Conservation (phyloP, 2,113 vertebrate species). For the Myotis yumanensis region DNA sequence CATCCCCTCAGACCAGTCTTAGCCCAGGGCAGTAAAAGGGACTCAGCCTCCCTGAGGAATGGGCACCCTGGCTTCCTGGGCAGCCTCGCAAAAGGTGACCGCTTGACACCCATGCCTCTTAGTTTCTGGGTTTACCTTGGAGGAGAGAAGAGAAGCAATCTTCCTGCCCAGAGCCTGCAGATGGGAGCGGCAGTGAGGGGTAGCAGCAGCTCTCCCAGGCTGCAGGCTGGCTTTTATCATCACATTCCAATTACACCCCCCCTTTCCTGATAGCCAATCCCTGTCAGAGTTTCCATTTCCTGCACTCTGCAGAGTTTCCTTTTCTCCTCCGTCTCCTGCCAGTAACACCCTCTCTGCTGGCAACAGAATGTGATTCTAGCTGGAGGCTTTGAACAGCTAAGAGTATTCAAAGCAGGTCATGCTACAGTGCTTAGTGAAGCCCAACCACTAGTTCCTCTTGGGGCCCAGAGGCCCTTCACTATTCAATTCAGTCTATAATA, state of each 20-base stretch:
- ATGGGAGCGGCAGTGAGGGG: neutral
- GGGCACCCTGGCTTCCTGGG: neutral
- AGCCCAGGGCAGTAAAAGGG: neutral
- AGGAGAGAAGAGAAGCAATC: constrained; percentile 37
- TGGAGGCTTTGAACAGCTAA: neutral
- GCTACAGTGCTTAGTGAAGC: neutral
- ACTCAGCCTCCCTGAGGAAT: neutral
- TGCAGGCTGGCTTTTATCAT: constrained; percentile 52
- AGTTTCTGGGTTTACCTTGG: constrained; percentile 55
- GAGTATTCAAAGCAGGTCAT: constrained; percentile 43
- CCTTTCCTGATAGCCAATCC: constrained; percentile 40
- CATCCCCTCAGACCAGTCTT: neutral
- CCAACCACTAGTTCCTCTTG: neutral
- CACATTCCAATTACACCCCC: neutral
- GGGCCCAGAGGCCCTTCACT: neutral
- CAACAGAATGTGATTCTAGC: constrained; percentile 33
- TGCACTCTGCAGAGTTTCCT: neutral
- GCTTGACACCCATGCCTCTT: neutral
- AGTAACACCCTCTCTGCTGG: neutral
- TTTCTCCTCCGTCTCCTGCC: neutral
- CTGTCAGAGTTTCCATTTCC: constrained; percentile 51
- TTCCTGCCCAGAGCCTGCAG: constrained; percentile 6
- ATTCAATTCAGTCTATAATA: neutral
- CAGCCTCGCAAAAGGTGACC: neutral
- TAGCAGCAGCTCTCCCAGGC: neutral